Conservation (phyloP, 2,797 vertebrate genomes). For the Melanotaenia maccullochi region DNA sequence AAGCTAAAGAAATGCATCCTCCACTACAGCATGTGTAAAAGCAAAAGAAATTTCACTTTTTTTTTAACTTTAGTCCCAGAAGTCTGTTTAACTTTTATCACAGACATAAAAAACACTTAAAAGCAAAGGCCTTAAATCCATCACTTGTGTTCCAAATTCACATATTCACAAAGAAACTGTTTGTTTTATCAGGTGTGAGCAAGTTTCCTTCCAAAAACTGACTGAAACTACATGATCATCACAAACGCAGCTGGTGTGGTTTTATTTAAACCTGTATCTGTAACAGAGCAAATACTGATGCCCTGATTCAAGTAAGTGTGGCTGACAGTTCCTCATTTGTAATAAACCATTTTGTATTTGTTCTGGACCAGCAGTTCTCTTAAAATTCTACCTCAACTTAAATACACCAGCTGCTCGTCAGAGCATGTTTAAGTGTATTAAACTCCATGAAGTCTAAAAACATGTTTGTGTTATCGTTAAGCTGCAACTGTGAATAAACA, state of each 20-base stretch:
- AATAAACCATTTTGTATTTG: slow-evolving; percentile 7
- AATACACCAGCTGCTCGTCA: background rate
- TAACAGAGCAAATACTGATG: slow-evolving; percentile 14
- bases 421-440: background rate
- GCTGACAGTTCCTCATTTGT: slow-evolving; percentile 10
- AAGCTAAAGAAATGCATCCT: slow-evolving; percentile 3
- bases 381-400: background rate
- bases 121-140: background rate
- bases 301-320: background rate
- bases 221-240: background rate
- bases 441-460: background rate
- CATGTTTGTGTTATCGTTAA: background rate
- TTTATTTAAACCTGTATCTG: background rate
- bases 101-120: background rate
- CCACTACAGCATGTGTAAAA: slow-evolving; percentile 2
- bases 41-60: slow-evolving; percentile 1
- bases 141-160: background rate
- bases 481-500: background rate
- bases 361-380: background rate
- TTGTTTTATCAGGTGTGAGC: background rate
- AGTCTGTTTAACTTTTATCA: slow-evolving; percentile 1
- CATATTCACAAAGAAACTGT: background rate
- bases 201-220: background rate
- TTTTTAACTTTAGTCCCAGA: slow-evolving; percentile 7
- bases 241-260: background rate